Percentiles rank a stretch among this genome's conserved stretches.
Evolutionary conservation across 2,113 vertebrate genomes (phyloP).

Genomic region (Okapia johnstoni): DNA sequence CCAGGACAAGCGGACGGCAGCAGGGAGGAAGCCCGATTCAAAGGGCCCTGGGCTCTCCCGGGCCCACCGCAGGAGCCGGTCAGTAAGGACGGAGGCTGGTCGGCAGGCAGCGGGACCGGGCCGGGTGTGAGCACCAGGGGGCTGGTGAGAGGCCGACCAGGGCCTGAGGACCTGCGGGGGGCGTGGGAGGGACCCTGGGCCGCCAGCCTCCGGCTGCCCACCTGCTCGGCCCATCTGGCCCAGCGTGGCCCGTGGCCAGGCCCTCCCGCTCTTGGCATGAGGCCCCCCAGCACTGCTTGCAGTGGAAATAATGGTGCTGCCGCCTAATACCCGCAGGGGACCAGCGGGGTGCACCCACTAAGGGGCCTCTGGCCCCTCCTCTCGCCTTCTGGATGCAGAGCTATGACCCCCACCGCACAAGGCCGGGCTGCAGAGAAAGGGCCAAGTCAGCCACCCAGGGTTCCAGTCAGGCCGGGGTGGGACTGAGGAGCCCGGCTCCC

Average conservation of each 20-base stretch:
- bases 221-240: not conserved
- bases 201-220: not conserved
- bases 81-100: not conserved
- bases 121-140: not conserved
- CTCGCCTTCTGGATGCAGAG: not conserved
- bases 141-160: not conserved
- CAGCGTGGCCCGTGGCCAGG: not conserved
- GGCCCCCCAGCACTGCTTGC: not conserved
- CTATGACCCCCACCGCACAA: not conserved
- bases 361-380: not conserved
- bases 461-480: not conserved
- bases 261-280: not conserved
- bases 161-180: not conserved
- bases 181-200: not conserved
- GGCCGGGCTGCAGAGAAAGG: not conserved
- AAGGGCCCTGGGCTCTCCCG: not conserved
- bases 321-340: not conserved
- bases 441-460: not conserved
- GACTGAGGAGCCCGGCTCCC: no score
- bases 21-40: not conserved
- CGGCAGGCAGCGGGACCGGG: not conserved
- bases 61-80: not conserved
- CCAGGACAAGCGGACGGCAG: not conserved
- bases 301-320: accelerated
- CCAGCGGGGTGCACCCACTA: not conserved